Evolutionary conservation across 2,797 vertebrate species (phyloP).

Genomic region (Phoeniculus purpureus): DNA sequence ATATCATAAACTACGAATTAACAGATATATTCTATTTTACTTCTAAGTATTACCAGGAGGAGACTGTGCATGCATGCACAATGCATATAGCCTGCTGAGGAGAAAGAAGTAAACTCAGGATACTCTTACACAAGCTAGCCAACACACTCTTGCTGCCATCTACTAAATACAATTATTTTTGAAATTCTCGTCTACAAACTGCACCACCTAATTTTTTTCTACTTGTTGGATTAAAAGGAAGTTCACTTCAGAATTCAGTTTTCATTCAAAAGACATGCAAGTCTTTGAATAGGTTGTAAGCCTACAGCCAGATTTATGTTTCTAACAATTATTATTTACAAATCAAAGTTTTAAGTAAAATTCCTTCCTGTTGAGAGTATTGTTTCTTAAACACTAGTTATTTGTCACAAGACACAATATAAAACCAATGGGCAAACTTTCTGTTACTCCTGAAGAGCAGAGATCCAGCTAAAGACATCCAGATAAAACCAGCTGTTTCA

Average conservation of each 20-base stretch:
- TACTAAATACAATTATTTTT: background rate
- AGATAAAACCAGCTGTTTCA: background rate
- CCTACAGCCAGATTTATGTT: constrained; percentile 51
- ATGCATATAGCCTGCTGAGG: background rate
- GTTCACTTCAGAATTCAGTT: background rate
- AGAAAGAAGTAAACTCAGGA: constrained; percentile 15
- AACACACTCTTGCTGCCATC: background rate
- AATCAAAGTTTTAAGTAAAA: constrained; percentile 40
- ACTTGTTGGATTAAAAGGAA: background rate
- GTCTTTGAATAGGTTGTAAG: constrained; percentile 44
- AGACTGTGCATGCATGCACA: background rate
- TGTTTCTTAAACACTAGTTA: constrained; percentile 63
- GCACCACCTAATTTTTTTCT: background rate
- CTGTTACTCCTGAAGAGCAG: constrained; percentile 60
- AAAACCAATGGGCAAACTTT: constrained; percentile 72
- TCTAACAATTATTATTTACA: constrained; percentile 62
- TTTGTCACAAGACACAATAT: constrained; percentile 52
- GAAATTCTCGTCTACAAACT: background rate
- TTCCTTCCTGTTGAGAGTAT: constrained; percentile 55
- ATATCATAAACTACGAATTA: background rate
- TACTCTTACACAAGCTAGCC: background rate
- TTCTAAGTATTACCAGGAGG: background rate
- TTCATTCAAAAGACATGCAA: constrained; percentile 14
- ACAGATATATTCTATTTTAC: background rate
- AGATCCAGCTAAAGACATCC: constrained; percentile 27